These are phyloP conservation scores for Agraylea sexmaculata DNA, from an alignment of 1,140 invertebrate species.

Conservation along the genomic window DNA sequence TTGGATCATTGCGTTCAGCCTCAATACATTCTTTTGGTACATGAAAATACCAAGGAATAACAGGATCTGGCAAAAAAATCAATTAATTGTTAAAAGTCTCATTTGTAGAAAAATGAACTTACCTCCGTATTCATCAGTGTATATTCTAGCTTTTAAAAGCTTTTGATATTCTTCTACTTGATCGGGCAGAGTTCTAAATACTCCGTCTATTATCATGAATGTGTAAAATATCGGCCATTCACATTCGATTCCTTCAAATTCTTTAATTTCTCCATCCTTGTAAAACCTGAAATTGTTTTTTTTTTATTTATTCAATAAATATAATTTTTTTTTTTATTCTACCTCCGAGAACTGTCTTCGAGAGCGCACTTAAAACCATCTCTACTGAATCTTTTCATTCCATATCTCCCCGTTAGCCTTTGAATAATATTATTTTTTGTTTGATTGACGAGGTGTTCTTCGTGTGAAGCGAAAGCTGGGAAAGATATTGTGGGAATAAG, in stretches of 20 bases:
- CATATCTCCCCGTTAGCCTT: slow-evolving; percentile 79
- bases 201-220: slow-evolving; percentile 92
- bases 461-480: slow-evolving; percentile 96
- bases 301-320: neutral
- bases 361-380: slow-evolving; percentile 88
- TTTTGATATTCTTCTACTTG: slow-evolving; percentile 88
- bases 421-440: slow-evolving; percentile 82
- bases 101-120: slow-evolving; percentile 15
- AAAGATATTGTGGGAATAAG: slow-evolving; percentile 89
- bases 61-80: slow-evolving; percentile 50
- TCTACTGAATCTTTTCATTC: slow-evolving; percentile 88
- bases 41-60: slow-evolving; percentile 79
- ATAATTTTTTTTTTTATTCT: slow-evolving; percentile 20
- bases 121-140: slow-evolving; percentile 70
- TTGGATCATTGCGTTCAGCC: slow-evolving; percentile 58
- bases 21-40: slow-evolving; percentile 73
- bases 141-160: slow-evolving; percentile 64
- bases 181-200: slow-evolving; percentile 77
- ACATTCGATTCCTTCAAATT: slow-evolving; percentile 93
- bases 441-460: slow-evolving; percentile 71
- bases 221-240: slow-evolving; percentile 97
- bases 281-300: slow-evolving; percentile 45
- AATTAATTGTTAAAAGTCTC: slow-evolving; percentile 1
- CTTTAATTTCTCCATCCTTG: slow-evolving; percentile 56
- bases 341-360: slow-evolving; percentile 69